A percentile compares a stretch with the other conserved stretches of the same genome.
phyloP scores from a whole-genome alignment of 2,113 vertebrate genomes.

The Stegastes partitus region DNA sequence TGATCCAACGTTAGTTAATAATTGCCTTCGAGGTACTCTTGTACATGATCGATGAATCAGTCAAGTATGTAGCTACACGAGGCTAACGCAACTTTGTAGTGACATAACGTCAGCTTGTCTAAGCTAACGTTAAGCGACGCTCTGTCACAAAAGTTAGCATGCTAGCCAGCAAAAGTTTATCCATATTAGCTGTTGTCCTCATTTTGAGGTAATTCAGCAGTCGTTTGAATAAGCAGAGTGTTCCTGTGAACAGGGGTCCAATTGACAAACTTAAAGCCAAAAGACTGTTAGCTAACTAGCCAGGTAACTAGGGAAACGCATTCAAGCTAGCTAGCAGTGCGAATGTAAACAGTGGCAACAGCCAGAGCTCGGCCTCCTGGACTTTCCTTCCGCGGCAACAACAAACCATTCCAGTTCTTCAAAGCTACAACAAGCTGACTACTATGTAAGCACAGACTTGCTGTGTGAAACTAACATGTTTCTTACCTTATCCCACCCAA shows the following conservation, averaged over 20 bases:
- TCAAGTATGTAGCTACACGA: background rate
- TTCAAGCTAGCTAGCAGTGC: conserved; percentile 32
- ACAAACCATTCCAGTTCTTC: fast-evolving
- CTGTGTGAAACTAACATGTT: background rate
- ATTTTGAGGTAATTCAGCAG: background rate
- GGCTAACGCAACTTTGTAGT: background rate
- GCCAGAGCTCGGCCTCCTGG: background rate
- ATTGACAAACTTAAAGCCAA: background rate
- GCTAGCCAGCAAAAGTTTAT: background rate
- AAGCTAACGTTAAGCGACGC: conserved; percentile 3
- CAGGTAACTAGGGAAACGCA: background rate
- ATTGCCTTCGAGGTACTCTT: too few species aligned
- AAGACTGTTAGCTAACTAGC: background rate
- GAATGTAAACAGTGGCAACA: conserved; percentile 41
- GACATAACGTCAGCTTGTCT: conserved; percentile 1
- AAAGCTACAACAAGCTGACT: too few species aligned
- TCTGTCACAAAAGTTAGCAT: conserved; percentile 25
- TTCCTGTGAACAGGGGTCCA: fast-evolving
- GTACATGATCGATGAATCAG: background rate
- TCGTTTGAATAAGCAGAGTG: fast-evolving
- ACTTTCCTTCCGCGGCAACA: background rate
- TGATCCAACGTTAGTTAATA: too few species aligned
- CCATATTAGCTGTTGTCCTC: background rate
- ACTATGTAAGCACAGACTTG: background rate
- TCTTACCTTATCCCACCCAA: conserved; percentile 52